Base-by-base conservation (phyloP, 2,797 vertebrate genomes). In the Sebastes kiyomatsui region DNA sequence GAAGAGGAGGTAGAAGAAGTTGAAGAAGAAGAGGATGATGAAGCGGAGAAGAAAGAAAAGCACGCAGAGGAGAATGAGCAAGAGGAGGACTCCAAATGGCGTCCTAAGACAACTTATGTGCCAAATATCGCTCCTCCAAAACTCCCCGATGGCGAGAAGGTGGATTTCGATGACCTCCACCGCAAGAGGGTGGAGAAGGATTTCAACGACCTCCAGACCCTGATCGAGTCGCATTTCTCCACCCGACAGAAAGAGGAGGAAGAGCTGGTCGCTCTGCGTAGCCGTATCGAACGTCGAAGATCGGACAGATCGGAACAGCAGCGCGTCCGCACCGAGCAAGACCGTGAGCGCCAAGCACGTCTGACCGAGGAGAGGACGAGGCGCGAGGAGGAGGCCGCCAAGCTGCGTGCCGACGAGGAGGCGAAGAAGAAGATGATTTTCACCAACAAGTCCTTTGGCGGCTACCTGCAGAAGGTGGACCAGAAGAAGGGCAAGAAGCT, bases 131-230 rank as follows among this genome's bases (percentile, higher is more conserved):
- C 87, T 32, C 94, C 96, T 22, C 96, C 96, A 12, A 97, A 96
- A 87, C 93, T 96, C 11, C 96, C 96, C 0, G 96, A 96, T 12
- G 96, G 96, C 0, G 96, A 97, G 87, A 96, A 94, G 81, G 94
- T 97, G 67, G 96, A 97, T 83, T 97, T 97, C 25, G 96, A 97
- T 14, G 96, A 96, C 85, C 93, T 97, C 27, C 96, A 97, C 75
- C 95, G 96, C 80, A 96, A 96, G 85, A 93, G 96, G 1, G 5
- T 96, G 4, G 96, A 96, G 56, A 97, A 97, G 84, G 96, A 97
- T 71, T 95, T 94, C 89, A 94, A 93, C n/a, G 96, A 97, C 88
- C 93, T 96, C 10, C 96, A 96, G 90, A 81, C 90, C 27, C 91
- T 97, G 42, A 97, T 96, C 3, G 93, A 96, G 90, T 67, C 90